Base-by-base conservation (phyloP, 2,888 invertebrate species). In the Scaptomyza flava region DNA sequence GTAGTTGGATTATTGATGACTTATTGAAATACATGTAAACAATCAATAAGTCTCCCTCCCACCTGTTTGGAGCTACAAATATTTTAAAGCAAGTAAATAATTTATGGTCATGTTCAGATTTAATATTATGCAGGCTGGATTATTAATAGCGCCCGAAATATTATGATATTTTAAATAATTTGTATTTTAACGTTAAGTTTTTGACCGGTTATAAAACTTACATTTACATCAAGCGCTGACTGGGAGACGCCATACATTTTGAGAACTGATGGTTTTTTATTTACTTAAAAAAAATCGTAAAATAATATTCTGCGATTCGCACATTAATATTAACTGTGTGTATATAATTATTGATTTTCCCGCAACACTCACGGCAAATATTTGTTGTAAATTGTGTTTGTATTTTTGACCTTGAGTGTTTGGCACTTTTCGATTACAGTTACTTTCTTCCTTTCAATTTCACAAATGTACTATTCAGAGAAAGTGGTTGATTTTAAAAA, bases 241-340 rank as follows among this genome's bases (percentile, higher is more conserved):
- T 80, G 75, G 33, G 72, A 64, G 56, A 85, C 47, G 61, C 81
- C 82, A 61, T 82, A 81, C 81, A 81, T 81, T 33, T 82, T 81
- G 47, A 56, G 17, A n/a, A 45, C n/a, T 50, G 20, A 17, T 54
- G 38, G 6, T 38, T 31, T 31, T 56, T 42, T 30, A 42, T 27
- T 42, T 56, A 53, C 47, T 68, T 64, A 57, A 52, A 54, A 33
- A 23, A 30, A 51, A 8, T 6, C 34, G 34, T 43, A 8, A 34
- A 45, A 31, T 48, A 38, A 65, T 43, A 41, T 34, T 53, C 38
- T 52, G 54, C 27, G 47, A 42, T 56, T 42, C 27, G 64, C 50
- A 46, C 67, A 59, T 72, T 68, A 69, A 63, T 51, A 46, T 48
- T 59, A 56, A 73, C 59, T 68, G 73, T 62, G 68, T 62, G 27